A percentile compares a stretch with the other conserved stretches of the same genome.
Conservation (phyloP, 2,888 invertebrate species). For the Geophilus truncorum region DNA sequence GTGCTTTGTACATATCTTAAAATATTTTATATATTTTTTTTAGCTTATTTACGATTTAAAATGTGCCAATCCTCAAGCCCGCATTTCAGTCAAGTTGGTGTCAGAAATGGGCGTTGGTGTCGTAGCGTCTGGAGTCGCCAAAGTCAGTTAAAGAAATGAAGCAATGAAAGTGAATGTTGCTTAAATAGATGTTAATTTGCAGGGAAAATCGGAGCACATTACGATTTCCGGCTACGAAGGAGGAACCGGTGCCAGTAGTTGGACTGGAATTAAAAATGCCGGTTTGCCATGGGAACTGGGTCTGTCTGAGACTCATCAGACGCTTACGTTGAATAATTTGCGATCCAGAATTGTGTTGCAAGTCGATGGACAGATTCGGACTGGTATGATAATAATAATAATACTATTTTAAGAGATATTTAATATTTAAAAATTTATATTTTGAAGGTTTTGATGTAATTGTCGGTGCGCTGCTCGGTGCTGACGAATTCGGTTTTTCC, state of each 20-base stretch:
- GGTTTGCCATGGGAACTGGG: constrained; percentile 99
- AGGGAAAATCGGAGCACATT: constrained; percentile 97
- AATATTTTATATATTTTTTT: not conserved
- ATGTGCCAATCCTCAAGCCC: constrained; percentile 89
- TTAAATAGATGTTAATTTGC: too few species aligned
- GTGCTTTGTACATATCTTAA: not conserved
- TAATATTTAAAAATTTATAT: not conserved
- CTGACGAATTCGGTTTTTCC: constrained; percentile 98
- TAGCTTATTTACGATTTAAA: constrained; percentile 92
- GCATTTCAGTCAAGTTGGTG: constrained; percentile 95
- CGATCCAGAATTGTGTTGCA: constrained; percentile 89
- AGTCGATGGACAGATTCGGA: constrained; percentile 75
- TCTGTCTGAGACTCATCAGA: constrained; percentile 97
- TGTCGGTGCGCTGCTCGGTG: constrained; percentile 90
- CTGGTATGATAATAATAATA: constrained; percentile 45
- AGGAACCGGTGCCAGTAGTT: constrained; percentile 96
- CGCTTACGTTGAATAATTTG: constrained; percentile 85
- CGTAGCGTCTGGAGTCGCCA: constrained; percentile 97
- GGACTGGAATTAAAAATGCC: constrained; percentile 98
- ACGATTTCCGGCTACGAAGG: constrained; percentile 99
- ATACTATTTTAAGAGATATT: not conserved
- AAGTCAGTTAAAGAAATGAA: too few species aligned
- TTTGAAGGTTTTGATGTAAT: constrained; percentile 80
- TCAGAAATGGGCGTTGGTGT: constrained; percentile 99
- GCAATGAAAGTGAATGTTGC: too few species aligned